Conservation (phyloP, 2,888 invertebrate genomes). For the Andrena flavipes region DNA sequence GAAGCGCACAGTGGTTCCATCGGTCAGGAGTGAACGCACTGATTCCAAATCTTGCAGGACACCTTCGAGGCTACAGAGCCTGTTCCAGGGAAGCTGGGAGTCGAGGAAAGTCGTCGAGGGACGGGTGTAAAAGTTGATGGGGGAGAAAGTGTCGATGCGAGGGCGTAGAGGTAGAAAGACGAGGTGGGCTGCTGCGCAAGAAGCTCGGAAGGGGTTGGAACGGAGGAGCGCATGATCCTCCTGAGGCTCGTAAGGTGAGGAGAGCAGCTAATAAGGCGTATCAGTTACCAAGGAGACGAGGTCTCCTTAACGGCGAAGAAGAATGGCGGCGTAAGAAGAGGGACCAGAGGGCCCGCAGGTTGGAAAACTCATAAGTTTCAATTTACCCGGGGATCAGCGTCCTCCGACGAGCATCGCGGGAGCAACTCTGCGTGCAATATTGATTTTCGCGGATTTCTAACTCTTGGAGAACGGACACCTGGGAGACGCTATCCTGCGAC, state of each 20-base stretch:
- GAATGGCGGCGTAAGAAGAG: conserved; percentile 78
- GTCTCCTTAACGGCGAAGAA: conserved; percentile 80
- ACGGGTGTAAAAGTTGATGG: not conserved
- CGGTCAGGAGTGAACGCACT: too few species aligned
- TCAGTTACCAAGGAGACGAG: conserved; percentile 81
- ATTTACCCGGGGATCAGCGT: conserved; percentile 83
- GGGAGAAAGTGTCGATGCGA: conserved; percentile 27
- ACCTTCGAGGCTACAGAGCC: not conserved
- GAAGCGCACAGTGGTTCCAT: too few species aligned
- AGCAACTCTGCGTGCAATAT: conserved; percentile 71
- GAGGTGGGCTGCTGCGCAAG: conserved; percentile 59
- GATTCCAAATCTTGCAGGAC: too few species aligned
- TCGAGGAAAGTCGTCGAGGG: not conserved
- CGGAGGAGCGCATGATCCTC: conserved; percentile 72
- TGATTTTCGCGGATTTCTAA: conserved; percentile 73
- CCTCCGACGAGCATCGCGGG: conserved; percentile 76
- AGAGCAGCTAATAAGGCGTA: conserved; percentile 79
- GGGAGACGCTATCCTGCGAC: not conserved
- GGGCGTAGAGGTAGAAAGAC: conserved; percentile 32
- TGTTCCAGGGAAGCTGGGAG: not conserved
- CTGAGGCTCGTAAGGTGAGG: conserved; percentile 73
- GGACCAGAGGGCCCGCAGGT: conserved; percentile 65
- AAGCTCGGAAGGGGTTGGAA: conserved; percentile 53
- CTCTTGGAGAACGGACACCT: conserved; percentile 37
- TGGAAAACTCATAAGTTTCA: conserved; percentile 84